Evolutionary conservation across 2,888 invertebrate genomes (phyloP).

Genomic region (Sesia apiformis): DNA sequence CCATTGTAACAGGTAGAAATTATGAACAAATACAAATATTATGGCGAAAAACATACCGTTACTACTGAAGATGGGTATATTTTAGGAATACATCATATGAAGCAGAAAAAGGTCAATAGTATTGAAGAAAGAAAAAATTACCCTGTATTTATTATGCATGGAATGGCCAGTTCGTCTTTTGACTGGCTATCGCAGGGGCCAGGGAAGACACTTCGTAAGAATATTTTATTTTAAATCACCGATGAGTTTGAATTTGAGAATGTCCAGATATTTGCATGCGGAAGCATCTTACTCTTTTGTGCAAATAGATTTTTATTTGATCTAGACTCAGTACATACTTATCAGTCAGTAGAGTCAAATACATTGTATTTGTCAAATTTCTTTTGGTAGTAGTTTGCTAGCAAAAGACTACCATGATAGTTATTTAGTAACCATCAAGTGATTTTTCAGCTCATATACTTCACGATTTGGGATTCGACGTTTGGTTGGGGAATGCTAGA

Average conservation of each 20-base stretch:
- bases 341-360: too few species aligned
- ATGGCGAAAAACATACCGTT: background rate
- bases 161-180: background rate
- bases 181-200: background rate
- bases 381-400: too few species aligned
- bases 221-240: background rate
- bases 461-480: slow-evolving; percentile 76
- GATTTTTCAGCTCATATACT: slow-evolving; percentile 29
- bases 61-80: background rate
- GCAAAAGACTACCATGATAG: too few species aligned
- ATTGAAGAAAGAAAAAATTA: background rate
- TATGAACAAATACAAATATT: background rate
- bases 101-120: background rate
- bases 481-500: slow-evolving; percentile 82
- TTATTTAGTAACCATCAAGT: too few species aligned
- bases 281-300: too few species aligned
- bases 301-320: too few species aligned
- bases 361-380: too few species aligned
- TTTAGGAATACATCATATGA: background rate
- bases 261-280: too few species aligned
- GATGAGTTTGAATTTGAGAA: background rate
- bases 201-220: background rate
- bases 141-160: background rate
- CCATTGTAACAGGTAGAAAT: background rate
- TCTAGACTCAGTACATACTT: too few species aligned